Evolutionary conservation across 1,140 invertebrate genomes (phyloP), one percentile per base, ranked within the genome.

Genomic region (Ceratosolen fusciceps): DNA sequence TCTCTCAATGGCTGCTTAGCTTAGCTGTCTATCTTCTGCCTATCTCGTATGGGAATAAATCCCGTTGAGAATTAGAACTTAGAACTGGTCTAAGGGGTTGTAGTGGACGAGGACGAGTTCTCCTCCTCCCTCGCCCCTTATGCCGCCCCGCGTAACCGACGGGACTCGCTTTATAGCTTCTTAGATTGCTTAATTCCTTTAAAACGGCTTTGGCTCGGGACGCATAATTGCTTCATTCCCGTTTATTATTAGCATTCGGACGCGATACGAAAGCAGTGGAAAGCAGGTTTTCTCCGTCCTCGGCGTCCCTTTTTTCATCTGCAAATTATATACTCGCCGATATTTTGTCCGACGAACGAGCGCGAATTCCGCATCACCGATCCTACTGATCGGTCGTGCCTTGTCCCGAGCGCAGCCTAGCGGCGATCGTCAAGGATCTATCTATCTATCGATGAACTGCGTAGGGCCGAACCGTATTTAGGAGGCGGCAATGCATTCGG

Each of bases 141-240:
- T 19, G 29, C 70, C 70, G 70, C 24, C 29, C 16, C 21, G 43
- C 16, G 2, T 47, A 49, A 26, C n/a, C 39, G 39, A 60, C 0
- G 56, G n/a, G 37, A 4, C 37, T 74, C 24, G 14, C 21, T 43
- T 74, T 74, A 74, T 47, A 43, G 52, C 72, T 60, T 56, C 24
- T 43, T 26, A 58, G 24, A 74, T 43, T 62, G 52, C 72, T 74
- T 31, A 43, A 74, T 74, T 75, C 49, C 43, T 67, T 49, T 29
- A 14, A 70, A 49, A 65, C n/a, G 31, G 31, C 14, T n/a, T 0
- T n/a, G 60, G 7, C 37, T 21, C 37, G 0, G 37, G 37, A 37
- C 1, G 14, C 14, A 47, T 47, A 70, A 70, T 70, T 37, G n/a
- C 60, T 70, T 47, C n/a, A 70, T 70, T 47, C n/a, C n/a, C n/a